Evolutionary conservation across 2,888 invertebrate genomes (phyloP), one percentile per base, ranked within the genome.

Genomic region (Tachina grossa): DNA sequence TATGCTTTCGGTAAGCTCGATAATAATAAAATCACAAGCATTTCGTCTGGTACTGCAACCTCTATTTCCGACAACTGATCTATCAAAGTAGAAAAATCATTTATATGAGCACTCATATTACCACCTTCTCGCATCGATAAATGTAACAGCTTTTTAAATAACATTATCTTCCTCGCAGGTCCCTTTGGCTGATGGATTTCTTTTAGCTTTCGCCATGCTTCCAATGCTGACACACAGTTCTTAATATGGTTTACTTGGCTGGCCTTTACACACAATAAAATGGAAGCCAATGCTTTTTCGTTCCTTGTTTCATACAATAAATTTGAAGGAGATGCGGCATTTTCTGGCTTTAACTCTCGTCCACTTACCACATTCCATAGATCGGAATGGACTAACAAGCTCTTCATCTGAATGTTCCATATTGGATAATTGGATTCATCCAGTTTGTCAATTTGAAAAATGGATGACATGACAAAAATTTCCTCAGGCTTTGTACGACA

Each of bases 171-270:
- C n/a, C 72, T 71, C 8, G 65, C 76, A 9, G 84, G 80, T 2
- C 80, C 84, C 14, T 69, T 76, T 43, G 84, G 72, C 31, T 57
- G 63, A 53, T 80, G 65, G 2, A 84, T 63, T 1, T 65, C 84
- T 1, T 39, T 13, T 13, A 80, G 13, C 5, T n/a, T 49, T 2
- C 31, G 51, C 79, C 84, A 84, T 2, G 84, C 71, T 51, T 76
- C 80, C 1, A 41, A n/a, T 1, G 76, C 61, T 57, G 76, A 55
- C 9, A 49, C 47, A 47, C 72, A 51, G 55, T 43, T 83, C 16
- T 83, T 83, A 11, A 78, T 68, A 4, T 59, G 47, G 3, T 22
- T 61, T 9, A 83, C 9, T 10, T 72, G 78, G 11, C 9, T 63
- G 9, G 65, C 14, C 13, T 22, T 83, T 2, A 72, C 53, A 19